Percentiles rank a stretch among this genome's conserved stretches.
phyloP scores from a whole-genome alignment of 2,113 vertebrate species.

The Oenanthe oenanthe region DNA sequence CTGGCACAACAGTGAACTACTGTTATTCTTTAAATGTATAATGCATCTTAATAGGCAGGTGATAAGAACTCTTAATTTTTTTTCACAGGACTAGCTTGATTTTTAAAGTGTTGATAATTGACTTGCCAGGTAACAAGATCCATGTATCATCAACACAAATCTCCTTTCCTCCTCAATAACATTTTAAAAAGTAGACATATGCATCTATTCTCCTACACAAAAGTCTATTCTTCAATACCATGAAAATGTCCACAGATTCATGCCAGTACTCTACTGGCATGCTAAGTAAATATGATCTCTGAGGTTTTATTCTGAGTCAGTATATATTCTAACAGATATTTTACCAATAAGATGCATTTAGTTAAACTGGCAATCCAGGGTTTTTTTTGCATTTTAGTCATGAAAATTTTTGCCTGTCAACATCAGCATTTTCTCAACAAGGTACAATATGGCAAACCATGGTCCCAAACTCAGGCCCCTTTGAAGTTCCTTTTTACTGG shows the following conservation, averaged over 20 bases:
- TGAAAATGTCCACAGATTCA: not conserved
- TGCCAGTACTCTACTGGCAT: not conserved
- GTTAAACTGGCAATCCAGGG: not conserved
- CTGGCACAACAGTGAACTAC: not conserved
- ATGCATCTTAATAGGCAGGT: not conserved
- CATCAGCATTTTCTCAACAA: not conserved
- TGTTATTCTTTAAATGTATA: not conserved
- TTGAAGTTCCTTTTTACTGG: not conserved
- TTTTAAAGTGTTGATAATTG: not conserved
- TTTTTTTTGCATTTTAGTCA: not conserved
- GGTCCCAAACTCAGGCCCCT: accelerated
- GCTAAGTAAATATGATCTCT: not conserved
- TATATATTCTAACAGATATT: not conserved
- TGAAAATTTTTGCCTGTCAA: not conserved
- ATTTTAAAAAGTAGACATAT: not conserved
- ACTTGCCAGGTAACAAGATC: not conserved
- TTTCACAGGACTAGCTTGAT: not conserved
- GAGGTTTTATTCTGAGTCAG: not conserved
- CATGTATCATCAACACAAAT: not conserved
- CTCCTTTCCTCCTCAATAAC: not conserved
- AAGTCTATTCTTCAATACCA: not conserved
- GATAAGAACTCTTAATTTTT: not conserved
- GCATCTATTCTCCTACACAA: not conserved
- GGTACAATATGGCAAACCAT: not conserved
- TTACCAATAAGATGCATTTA: not conserved